These are phyloP conservation scores for Philaenus spumarius DNA, from an alignment of 1,140 invertebrate species.

Conservation along the genomic window DNA sequence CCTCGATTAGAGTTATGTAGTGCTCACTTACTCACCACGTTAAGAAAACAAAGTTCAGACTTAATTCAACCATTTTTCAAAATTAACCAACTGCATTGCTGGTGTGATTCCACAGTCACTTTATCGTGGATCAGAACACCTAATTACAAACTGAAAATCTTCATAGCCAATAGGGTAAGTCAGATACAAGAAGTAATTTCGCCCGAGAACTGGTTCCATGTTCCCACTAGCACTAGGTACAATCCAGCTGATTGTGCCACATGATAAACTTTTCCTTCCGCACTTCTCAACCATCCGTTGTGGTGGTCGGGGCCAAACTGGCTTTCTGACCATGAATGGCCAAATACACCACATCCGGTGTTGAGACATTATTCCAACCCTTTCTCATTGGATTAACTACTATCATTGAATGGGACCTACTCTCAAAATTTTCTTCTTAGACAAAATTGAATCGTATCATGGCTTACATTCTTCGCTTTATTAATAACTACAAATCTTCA, in stretches of 20 bases:
- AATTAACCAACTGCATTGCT: not conserved
- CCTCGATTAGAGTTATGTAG: not conserved
- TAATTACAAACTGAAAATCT: conserved; percentile 33
- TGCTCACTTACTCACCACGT: not conserved
- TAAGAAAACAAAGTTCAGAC: not conserved
- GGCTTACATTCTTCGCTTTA: too few species aligned
- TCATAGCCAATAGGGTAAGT: conserved; percentile 37
- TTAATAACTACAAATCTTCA: not conserved
- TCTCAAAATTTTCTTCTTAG: too few species aligned
- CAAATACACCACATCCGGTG: too few species aligned
- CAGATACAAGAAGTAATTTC: conserved; percentile 33
- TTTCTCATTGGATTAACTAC: not conserved
- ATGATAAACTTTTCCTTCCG: conserved; percentile 21
- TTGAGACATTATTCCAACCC: too few species aligned
- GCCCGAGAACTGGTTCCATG: conserved; percentile 9
- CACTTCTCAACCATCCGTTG: not conserved
- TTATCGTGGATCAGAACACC: conserved; percentile 24
- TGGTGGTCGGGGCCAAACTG: conserved; percentile 24
- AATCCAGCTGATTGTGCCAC: conserved; percentile 31
- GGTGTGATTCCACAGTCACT: not conserved
- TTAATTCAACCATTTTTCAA: too few species aligned
- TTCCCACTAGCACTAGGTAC: too few species aligned
- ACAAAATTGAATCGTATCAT: too few species aligned
- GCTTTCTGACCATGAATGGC: too few species aligned
- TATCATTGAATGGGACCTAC: too few species aligned